Evolutionary conservation across 2,797 vertebrate species (phyloP).

Genomic region (Poecilia picta): DNA sequence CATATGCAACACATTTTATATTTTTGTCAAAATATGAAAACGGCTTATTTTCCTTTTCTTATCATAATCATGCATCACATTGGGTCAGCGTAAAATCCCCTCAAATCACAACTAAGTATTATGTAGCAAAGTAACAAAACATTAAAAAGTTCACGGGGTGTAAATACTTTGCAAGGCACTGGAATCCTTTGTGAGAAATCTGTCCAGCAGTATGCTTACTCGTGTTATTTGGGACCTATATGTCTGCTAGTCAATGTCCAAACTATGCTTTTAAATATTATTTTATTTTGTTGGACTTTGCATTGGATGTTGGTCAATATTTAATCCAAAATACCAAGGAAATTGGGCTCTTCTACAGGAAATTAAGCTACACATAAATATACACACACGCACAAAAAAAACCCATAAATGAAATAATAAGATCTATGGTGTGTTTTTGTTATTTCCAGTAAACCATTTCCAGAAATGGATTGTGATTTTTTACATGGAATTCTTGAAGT

Average conservation of each 20-base stretch:
- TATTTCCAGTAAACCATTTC: neutral
- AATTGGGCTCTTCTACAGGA: neutral
- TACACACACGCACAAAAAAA: neutral
- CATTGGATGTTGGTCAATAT: neutral
- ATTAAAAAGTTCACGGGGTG: neutral
- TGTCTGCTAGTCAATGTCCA: neutral
- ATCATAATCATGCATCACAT: neutral
- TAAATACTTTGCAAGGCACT: neutral
- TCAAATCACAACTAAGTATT: no score
- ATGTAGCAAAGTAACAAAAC: neutral
- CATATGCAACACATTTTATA: neutral
- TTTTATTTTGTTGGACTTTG: neutral
- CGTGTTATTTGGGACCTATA: neutral
- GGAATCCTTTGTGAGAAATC: neutral
- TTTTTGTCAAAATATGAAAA: neutral
- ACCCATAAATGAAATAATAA: neutral
- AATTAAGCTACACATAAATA: neutral
- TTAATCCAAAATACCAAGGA: neutral
- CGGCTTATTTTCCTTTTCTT: neutral
- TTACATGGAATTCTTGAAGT: constrained; percentile 11
- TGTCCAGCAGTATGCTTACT: neutral
- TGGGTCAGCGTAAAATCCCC: neutral
- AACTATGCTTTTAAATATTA: neutral
- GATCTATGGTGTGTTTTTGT: neutral
- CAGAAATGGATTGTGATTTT: neutral